A percentile compares a stretch with the other conserved stretches of the same genome.
Conservation (phyloP, 2,888 invertebrate species). For the Caradrina kadenii region DNA sequence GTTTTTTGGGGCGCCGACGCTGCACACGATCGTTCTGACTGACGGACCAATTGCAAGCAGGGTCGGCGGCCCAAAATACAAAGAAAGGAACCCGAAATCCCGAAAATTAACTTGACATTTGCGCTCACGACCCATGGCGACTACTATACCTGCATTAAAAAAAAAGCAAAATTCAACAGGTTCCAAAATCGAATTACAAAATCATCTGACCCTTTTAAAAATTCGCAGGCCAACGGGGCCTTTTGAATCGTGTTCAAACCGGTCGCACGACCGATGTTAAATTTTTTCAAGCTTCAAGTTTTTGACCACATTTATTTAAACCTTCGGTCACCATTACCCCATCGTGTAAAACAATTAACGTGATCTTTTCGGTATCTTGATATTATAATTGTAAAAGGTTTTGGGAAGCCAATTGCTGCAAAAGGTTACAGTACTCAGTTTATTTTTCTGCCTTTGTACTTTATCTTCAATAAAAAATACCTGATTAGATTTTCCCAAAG, state of each 20-base stretch:
- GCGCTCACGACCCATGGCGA: too few relatives aligned
- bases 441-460: constrained; percentile 9
- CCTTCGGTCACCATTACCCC: not conserved
- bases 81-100: too few relatives aligned
- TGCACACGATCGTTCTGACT: too few relatives aligned
- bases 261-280: constrained; percentile 19
- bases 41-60: too few relatives aligned
- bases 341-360: constrained; percentile 2
- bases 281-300: not conserved
- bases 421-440: not conserved
- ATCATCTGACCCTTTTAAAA: not conserved
- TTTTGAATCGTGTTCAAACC: constrained; percentile 2
- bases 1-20: too few relatives aligned
- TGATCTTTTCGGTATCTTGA: constrained; percentile 13
- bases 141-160: not conserved
- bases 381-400: constrained; percentile 13
- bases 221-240: not conserved
- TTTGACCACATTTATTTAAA: not conserved
- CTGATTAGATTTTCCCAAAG: too few relatives aligned
- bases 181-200: not conserved
- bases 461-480: not conserved
- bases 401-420: constrained; percentile 8
- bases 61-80: too few relatives aligned
- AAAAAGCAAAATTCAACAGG: not conserved
- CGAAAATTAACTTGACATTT: too few relatives aligned